Conservation (phyloP, 2,113 vertebrate genomes). For the Desmodus rotundus region DNA sequence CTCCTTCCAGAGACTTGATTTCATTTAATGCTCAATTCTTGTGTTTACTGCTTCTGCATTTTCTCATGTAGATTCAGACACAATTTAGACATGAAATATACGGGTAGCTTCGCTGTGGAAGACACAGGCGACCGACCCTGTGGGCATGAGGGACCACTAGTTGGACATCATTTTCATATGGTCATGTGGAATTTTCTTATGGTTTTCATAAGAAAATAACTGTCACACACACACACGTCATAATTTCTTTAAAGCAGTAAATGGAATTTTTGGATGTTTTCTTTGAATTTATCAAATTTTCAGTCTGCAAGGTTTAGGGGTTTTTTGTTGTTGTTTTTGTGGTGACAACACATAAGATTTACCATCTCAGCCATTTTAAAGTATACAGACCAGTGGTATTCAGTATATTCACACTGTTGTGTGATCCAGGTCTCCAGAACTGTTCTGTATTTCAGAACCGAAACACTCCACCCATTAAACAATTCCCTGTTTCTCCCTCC, state of each 20-base stretch:
- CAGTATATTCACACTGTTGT: not conserved
- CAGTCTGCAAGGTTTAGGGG: not conserved
- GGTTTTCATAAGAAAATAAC: not conserved
- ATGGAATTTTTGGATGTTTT: not conserved
- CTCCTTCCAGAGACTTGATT: constrained; percentile 42
- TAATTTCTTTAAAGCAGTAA: not conserved
- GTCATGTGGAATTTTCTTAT: not conserved
- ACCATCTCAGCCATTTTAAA: not conserved
- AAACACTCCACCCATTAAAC: not conserved
- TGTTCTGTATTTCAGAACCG: not conserved
- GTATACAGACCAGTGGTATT: not conserved
- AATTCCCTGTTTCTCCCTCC: not conserved
- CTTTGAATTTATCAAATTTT: not conserved
- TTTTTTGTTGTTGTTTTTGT: not conserved
- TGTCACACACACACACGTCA: not conserved
- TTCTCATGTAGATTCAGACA: constrained; percentile 10
- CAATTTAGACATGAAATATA: not conserved
- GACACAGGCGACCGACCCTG: not conserved
- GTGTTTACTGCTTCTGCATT: constrained; percentile 3
- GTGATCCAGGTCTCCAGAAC: not conserved
- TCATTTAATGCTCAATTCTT: constrained; percentile 47
- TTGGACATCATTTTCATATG: not conserved
- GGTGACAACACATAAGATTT: not conserved
- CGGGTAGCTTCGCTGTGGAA: not conserved
- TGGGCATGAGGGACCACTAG: accelerated